Evolutionary conservation across 2,113 vertebrate species (phyloP), one percentile per base, ranked within the genome.

Genomic region (Nothobranchius kuhntae): DNA sequence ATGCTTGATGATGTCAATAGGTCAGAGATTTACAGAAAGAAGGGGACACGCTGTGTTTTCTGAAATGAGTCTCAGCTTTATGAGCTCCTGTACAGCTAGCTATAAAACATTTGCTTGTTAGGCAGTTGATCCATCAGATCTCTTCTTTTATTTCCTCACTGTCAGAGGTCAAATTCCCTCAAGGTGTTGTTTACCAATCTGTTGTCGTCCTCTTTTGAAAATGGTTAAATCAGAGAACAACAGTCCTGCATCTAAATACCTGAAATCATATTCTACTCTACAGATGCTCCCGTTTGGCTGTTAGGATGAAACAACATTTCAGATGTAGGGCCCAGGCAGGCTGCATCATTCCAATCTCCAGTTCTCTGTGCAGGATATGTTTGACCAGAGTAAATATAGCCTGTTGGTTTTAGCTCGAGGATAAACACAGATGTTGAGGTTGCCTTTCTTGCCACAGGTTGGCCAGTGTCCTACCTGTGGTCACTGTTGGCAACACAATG

Each of bases 361-460:
- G 55, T 84, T 40, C 53, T 75, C 61, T 75, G 54, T 75, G 61
- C 72, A 61, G 76, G 80, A 73, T 74, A 71, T 87, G 87, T 91
- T 92, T 90, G 89, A 84, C 90, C 53, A 53, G 76, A 68, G 87
- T 93, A 93, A 93, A 93, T 93, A 93, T 92, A 92, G 91, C 80
- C 76, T 86, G 88, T 91, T 91, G 91, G 90, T 90, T 92, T 92
- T 82, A 88, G 85, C 89, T 68, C 42, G 81, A 90, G 91, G 85
- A 92, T 91, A 93, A 92, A 92, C 90, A 92, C 91, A 93, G 91
- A 92, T 93, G 90, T 93, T 82, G 88, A 88, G 82, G 86, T 86
- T 71, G 84, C 81, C 82, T 86, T 85, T 80, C 77, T 90, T 71
- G 83, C 89, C 89, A 79, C 85, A 87, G 84, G 72, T 88, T 65